Evolutionary conservation across 1,140 invertebrate species (phyloP), one percentile per base, ranked within the genome.

Genomic region (Babylonia areolata): DNA sequence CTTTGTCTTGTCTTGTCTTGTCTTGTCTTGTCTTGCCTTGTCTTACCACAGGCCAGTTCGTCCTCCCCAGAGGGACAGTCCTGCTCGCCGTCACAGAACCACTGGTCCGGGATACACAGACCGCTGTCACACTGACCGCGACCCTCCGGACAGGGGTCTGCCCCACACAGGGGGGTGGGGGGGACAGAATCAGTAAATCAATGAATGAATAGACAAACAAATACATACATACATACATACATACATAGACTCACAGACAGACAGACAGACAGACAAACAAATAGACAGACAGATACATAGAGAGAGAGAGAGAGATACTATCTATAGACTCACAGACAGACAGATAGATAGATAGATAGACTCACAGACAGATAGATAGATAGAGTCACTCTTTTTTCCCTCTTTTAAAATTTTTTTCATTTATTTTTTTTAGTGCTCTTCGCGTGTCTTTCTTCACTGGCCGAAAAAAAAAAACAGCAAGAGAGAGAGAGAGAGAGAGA

Each of bases 71-170:
- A 12, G 11, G 80, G 80, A 54, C 87, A 87, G 51, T 87, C 87
- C 23, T 40, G 39, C 35, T 87, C 84, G 0, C 69, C 82, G 64
- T 87, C 87, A 83, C 87, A 87, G 39, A 87, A 46, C 87, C 87
- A 87, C 71, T 87, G 83, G 42, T 77, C 42, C 20, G 87, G 86
- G 11, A 87, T 83, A 54, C 87, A 87, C 33, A 51, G 9, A 2
- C 71, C 80, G 31, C 77, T 40, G 9, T 33, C 54, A 54, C 87
- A 87, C 3, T n/a, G 69, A 2, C 54, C 35, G 11, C 87, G 64
- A 17, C 71, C 87, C 28, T 40, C 58, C 5, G 82, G 64, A 85
- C 86, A 87, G 1, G 42, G 23, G 15, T 12, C 83, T 83, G 80
- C 23, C 33, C n/a, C 17, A 17, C 17, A 51, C 9, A 17, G 46